Conservation (phyloP, 2,113 vertebrate species). For the Myanophis thanlyinensis region DNA sequence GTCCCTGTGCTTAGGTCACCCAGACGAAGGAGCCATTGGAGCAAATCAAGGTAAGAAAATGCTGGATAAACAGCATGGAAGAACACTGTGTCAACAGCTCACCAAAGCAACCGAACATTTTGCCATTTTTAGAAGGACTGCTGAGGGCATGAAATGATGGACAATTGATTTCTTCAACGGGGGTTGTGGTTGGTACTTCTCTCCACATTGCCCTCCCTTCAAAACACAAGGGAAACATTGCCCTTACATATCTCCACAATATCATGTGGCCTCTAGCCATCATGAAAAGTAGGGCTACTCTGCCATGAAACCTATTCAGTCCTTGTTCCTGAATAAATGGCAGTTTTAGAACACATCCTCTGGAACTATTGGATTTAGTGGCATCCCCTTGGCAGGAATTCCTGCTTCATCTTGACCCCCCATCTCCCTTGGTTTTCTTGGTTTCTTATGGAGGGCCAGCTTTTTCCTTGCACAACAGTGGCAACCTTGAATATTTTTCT, state of each 20-base stretch:
- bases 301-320: background rate
- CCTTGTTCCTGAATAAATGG: background rate
- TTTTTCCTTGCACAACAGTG: background rate
- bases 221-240: background rate
- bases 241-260: background rate
- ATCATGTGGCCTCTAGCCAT: background rate
- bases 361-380: background rate
- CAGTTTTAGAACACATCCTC: background rate
- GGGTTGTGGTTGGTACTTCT: background rate
- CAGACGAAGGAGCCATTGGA: background rate
- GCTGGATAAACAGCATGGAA: background rate
- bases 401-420: background rate
- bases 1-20: background rate
- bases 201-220: background rate
- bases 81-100: background rate
- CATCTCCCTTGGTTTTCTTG: no score
- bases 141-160: background rate
- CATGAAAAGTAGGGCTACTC: background rate
- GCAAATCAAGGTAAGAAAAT: background rate
- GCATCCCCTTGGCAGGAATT: background rate
- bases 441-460: background rate
- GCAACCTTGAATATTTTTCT: background rate
- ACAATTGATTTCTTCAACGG: background rate
- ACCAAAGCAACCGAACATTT: background rate
- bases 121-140: background rate